Base-by-base conservation (phyloP, 2,888 invertebrate genomes). In the Drosophila birchii region DNA sequence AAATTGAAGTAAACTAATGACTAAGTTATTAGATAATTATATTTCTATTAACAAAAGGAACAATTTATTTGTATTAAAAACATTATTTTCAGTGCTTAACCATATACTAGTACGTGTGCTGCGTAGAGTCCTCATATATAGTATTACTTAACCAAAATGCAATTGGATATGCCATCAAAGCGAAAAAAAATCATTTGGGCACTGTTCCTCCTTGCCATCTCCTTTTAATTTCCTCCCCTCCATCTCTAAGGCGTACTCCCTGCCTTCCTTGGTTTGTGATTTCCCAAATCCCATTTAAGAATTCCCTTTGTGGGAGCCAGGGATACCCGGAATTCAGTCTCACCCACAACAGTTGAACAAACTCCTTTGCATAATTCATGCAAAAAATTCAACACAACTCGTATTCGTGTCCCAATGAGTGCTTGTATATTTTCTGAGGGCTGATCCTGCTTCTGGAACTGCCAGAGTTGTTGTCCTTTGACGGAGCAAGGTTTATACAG, bases 211-310 rank as follows among this genome's bases (percentile, higher is more conserved):
- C 34, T 57, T 32, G 49, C 58, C 58, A 66, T 56, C 56, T 66
- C 58, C 67, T 60, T 59, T 73, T 72, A 47, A 80, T 68, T 80
- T 77, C 66, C 51, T 44, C 44, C 51, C 51, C 44, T 45, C 54
- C 43, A 43, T 49, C 73, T 54, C 66, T 47, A 55, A 61, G 55
- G 51, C 51, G 16, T 3, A 23, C 53, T 53, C 47, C 38, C 9
- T 49, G 43, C 26, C 55, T 29, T 47, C 29, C n/a, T 12, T 23
- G 43, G 64, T 55, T 80, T 78, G 72, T 80, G 84, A 84, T 84
- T 84, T 84, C 87, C 84, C 84, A 86, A 84, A 84, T 86, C 84
- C 85, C 85, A 86, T 84, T 84, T 84, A 84, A 76, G 78, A 77
- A 84, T 84, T 86, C 87, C 85, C 87, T 84, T 81, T 84, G 77